Conservation (phyloP, 2,888 invertebrate species). For the Oegoconia quadripuncta region DNA sequence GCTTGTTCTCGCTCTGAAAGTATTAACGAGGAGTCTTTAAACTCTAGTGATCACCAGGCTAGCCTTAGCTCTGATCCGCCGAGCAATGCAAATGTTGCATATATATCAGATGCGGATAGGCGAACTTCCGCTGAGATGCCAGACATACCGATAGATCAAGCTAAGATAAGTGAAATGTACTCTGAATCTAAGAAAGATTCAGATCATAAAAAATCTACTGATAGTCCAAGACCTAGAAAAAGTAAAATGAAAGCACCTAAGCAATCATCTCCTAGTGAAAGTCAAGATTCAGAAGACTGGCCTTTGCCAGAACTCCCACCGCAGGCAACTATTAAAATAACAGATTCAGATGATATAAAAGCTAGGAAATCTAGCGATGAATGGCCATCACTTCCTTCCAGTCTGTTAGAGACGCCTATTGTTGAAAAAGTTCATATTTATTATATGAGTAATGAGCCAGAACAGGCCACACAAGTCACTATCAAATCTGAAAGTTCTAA, state of each 20-base stretch:
- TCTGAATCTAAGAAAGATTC: constrained; percentile 72
- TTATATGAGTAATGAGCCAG: constrained; percentile 86
- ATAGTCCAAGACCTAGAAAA: constrained; percentile 45
- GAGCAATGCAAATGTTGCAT: constrained; percentile 84
- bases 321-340: constrained; percentile 51
- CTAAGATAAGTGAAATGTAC: constrained; percentile 79
- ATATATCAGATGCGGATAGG: constrained; percentile 88
- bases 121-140: constrained; percentile 92
- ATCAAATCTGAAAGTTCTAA: constrained; percentile 83
- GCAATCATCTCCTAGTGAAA: constrained; percentile 77
- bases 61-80: constrained; percentile 92
- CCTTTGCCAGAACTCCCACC: constrained; percentile 86
- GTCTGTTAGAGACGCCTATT: constrained; percentile 83
- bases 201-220: constrained; percentile 46
- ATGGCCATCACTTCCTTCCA: constrained; percentile 90
- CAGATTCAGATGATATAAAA: constrained; percentile 38
- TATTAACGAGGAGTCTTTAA: constrained; percentile 89
- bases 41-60: constrained; percentile 91
- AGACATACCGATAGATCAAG: constrained; percentile 88
- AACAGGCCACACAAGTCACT: constrained; percentile 87
- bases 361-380: constrained; percentile 82
- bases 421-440: constrained; percentile 89
- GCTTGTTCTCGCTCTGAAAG: constrained; percentile 91
- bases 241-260: constrained; percentile 54
- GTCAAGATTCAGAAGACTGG: constrained; percentile 88